These are phyloP conservation scores for Neotoxoptera formosana DNA, from an alignment of 1,140 invertebrate species.

Conservation along the genomic window DNA sequence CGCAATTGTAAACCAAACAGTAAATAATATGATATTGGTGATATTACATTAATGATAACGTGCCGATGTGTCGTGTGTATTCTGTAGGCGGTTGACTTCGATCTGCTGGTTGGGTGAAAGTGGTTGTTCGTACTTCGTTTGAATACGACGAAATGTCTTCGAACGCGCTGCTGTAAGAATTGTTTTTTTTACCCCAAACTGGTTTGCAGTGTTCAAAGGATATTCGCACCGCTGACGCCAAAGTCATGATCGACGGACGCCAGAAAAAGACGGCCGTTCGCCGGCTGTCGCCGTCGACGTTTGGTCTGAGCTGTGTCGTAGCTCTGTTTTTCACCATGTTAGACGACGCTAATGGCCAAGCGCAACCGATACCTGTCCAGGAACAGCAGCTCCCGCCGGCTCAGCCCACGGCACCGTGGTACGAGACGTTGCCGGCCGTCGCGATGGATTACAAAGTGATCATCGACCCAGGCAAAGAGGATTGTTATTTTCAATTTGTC, in stretches of 20 bases:
- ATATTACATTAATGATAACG: neutral
- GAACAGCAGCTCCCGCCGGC: neutral
- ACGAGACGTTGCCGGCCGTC: slow-evolving; percentile 77
- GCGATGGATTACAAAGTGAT: slow-evolving; percentile 96
- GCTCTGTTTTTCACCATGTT: neutral
- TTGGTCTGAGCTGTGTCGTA: neutral
- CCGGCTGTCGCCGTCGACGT: neutral
- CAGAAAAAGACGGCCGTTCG: neutral
- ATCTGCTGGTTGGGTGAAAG: neutral
- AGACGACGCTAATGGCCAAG: neutral
- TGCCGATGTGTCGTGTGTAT: too few species aligned
- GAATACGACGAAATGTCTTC: neutral
- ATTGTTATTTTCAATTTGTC: slow-evolving; percentile 93
- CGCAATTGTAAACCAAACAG: neutral
- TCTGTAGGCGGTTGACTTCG: neutral
- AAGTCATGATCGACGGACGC: neutral
- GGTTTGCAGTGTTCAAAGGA: neutral
- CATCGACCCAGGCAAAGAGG: slow-evolving; percentile 91
- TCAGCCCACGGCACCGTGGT: slow-evolving; percentile 49
- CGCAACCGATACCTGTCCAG: neutral
- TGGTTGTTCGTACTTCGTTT: neutral
- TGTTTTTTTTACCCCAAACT: neutral
- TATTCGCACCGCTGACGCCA: neutral
- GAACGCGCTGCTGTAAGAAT: neutral
- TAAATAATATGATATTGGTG: neutral